phyloP scores from a whole-genome alignment of 2,797 vertebrate genomes.

The Rhinatrema bivittatum region DNA sequence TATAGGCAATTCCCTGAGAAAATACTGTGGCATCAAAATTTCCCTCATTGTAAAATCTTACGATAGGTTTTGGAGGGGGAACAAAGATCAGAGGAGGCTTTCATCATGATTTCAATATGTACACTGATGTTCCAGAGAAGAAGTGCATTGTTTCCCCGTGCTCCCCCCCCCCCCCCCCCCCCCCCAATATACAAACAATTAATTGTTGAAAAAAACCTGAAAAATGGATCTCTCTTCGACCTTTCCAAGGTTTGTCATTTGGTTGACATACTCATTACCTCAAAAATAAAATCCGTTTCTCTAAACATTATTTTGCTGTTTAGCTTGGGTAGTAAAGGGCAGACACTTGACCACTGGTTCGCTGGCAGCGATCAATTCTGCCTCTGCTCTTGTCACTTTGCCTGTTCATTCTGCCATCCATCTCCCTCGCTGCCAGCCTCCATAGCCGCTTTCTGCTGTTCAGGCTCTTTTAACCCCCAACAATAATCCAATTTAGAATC shows the following conservation, averaged over 20 bases:
- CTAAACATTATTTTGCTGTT: conserved; percentile 75
- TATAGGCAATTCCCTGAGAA: no score
- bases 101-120: no score
- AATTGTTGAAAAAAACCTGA: conserved; percentile 59
- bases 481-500: conserved; percentile 82
- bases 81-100: no score
- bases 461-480: conserved; percentile 76
- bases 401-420: conserved; percentile 68
- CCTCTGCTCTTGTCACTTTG: conserved; percentile 59
- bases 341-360: conserved; percentile 63
- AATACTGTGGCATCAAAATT: no score
- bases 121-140: conserved; percentile 15
- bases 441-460: conserved; percentile 72
- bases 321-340: conserved; percentile 62
- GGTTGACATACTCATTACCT: conserved; percentile 74
- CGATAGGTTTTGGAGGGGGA: no score
- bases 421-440: conserved; percentile 63
- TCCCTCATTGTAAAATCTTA: no score
- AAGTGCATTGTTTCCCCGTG: conserved; percentile 14
- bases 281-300: conserved; percentile 77
- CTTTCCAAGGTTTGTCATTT: conserved; percentile 71
- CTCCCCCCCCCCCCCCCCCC: conserved; percentile 47
- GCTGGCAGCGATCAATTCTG: conserved; percentile 74
- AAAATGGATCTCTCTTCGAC: conserved; percentile 70
- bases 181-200: conserved; percentile 48